Percentiles rank a stretch among this genome's conserved stretches.
Evolutionary conservation across 2,888 invertebrate genomes (phyloP).

Genomic region (Eristalis intricaria): DNA sequence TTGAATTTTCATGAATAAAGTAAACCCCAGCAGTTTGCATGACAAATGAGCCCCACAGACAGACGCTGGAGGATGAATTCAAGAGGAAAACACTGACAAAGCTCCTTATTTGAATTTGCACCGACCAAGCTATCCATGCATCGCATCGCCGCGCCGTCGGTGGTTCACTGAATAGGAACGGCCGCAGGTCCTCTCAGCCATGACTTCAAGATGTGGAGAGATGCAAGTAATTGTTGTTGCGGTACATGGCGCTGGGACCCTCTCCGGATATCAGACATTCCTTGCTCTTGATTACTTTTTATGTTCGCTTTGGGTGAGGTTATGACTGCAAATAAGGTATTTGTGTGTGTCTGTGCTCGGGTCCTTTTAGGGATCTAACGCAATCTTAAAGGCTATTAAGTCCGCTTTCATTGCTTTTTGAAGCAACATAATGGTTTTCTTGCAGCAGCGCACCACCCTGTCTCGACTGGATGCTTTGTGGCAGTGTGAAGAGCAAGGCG

Average conservation of each 20-base stretch:
- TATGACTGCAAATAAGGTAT: slow-evolving; percentile 9
- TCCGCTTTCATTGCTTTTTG: slow-evolving; percentile 2
- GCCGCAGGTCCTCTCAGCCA: neutral
- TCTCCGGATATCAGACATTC: slow-evolving; percentile 4
- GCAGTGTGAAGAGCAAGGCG: slow-evolving; percentile 1
- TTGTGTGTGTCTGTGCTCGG: neutral
- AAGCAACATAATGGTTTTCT: slow-evolving; percentile 16
- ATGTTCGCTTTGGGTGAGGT: slow-evolving; percentile 25
- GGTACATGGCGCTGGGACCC: neutral
- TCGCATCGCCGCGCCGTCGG: neutral
- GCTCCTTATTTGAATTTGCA: slow-evolving; percentile 9
- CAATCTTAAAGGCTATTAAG: slow-evolving; percentile 20
- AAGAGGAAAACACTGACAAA: neutral
- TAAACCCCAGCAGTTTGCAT: slow-evolving; percentile 28
- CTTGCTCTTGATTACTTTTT: neutral
- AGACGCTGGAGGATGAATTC: neutral
- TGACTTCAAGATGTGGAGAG: neutral
- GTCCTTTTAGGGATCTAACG: slow-evolving; percentile 10
- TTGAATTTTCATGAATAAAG: slow-evolving; percentile 33
- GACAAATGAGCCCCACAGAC: neutral
- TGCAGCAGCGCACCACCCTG: too few relatives aligned
- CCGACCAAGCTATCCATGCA: neutral
- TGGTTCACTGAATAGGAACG: neutral
- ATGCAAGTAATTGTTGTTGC: slow-evolving; percentile 25
- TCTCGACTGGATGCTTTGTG: slow-evolving; percentile 4